Conservation (phyloP, 2,888 invertebrate species). For the Lottia gigantea region DNA sequence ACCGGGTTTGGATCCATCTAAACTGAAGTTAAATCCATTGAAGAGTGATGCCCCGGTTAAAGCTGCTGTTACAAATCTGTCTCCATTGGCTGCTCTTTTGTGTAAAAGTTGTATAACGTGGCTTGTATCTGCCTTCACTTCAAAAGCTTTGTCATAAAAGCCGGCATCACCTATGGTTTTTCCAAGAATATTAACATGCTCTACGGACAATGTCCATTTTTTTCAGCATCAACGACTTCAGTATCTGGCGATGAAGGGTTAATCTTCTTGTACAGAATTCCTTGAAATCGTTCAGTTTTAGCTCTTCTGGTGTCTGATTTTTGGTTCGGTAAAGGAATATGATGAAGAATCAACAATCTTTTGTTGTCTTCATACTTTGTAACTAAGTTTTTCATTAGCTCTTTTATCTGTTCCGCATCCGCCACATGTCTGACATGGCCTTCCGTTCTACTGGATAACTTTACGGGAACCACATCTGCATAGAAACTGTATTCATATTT, state of each 20-base stretch:
- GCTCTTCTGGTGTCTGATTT: neutral
- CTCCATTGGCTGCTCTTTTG: neutral
- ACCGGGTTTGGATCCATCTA: neutral
- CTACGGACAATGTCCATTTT: neutral
- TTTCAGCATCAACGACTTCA: neutral
- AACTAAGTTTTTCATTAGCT: neutral
- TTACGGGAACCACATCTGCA: neutral
- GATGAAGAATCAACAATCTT: neutral
- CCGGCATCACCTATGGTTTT: neutral
- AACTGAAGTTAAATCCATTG: conserved; percentile 5
- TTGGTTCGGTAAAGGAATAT: neutral
- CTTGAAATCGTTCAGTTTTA: neutral
- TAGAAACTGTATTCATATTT: neutral
- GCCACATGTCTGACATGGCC: neutral
- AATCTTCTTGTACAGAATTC: neutral
- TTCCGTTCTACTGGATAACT: neutral
- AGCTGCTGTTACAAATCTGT: neutral
- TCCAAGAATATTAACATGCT: neutral
- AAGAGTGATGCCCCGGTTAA: neutral
- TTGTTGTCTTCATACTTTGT: neutral
- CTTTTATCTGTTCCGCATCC: neutral
- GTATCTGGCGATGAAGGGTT: neutral
- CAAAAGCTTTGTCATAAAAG: neutral
- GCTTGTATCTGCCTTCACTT: neutral
- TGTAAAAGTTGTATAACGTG: neutral